Base-by-base conservation (phyloP, 2,797 vertebrate species). In the Sebastes oblongus region DNA sequence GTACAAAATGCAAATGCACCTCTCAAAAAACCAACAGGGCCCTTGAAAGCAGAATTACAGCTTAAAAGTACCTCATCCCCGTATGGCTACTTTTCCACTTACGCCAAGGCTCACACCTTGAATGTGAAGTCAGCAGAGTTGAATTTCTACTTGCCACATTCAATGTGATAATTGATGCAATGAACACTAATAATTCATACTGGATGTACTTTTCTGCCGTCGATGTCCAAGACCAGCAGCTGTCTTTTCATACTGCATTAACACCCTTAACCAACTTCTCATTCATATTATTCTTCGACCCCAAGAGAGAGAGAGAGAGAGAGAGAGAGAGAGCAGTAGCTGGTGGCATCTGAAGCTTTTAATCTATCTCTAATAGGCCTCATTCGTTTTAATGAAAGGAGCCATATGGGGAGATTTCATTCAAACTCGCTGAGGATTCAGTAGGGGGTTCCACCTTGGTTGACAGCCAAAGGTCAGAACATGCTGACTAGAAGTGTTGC, bases 341-440 rank as follows among this genome's bases (percentile, higher is more conserved):
- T 80, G 78, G 86, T 82, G 85, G 78, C 90, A 86, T 93, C 91
- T 89, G 89, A 93, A 88, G 93, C 91, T 81, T 94, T 94, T 94
- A 91, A 93, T 94, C 87, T 83, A 70, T 80, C 86, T 80, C 86
- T 92, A 92, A 94, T 92, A 83, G 83, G 88, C 79, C 85, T 91
- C 87, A 84, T 93, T 94, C 83, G 84, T 92, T 91, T 91, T 92
- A 88, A 93, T 92, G 90, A 93, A 91, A 86, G 86, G 69, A 89
- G 83, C 90, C 93, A 92, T 88, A 91, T 91, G 90, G 90, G 74
- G 80, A 81, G 81, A 85, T 90, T 91, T 91, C 42, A 87, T 86
- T 92, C 84, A 84, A 64, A 82, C 55, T 84, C 16, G 9, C 79
- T 59, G 39, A 68, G 60, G 73, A 90, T 85, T 91, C 82, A 86